Evolutionary conservation across 2,888 invertebrate genomes (phyloP), one percentile per base, ranked within the genome.

Genomic region (Hipparchia sbordonii): DNA sequence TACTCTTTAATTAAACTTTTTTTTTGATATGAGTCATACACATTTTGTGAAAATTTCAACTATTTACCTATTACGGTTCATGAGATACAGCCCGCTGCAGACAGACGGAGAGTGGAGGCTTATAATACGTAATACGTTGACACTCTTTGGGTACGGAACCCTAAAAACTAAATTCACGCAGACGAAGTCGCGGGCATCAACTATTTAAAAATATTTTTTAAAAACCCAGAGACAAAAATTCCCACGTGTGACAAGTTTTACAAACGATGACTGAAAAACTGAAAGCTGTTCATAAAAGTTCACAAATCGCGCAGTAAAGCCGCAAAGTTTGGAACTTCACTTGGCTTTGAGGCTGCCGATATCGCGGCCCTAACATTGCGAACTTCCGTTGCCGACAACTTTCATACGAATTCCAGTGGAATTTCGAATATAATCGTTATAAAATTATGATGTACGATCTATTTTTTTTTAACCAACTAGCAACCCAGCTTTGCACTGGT

Each of bases 381-480:
- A 72, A 72, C 57, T 72, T 72, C 45, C 72, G 61, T 51, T 8
- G 63, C 81, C 81, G 80, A 79, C 84, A 85, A 89, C 82, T 89
- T 89, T 87, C 86, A 85, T 88, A 86, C 85, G 86, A 89, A 82
- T 67, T 89, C 89, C 82, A 79, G 82, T 82, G 83, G 84, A 84
- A 82, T 84, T 87, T 13, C 51, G 52, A 48, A 62, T 62, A 67
- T 62, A 67, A 56, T 67, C 62, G 61, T 62, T 72, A 62, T 67
- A 88, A 87, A 86, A 84, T 85, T 87, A 83, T 84, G 10, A 10
- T 62, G n/a, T 48, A 62, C 10, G 33, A 33, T 10, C 23, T 23
- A 33, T 56, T 2, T 6, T 56, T 56, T n/a, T 6, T 6, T 56
- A 56, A n/a, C n/a, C 2, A 48, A 39, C 39, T 39, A 39, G 39